Evolutionary conservation across 2,888 invertebrate genomes (phyloP).

Genomic region (Epistrophella euchroma): DNA sequence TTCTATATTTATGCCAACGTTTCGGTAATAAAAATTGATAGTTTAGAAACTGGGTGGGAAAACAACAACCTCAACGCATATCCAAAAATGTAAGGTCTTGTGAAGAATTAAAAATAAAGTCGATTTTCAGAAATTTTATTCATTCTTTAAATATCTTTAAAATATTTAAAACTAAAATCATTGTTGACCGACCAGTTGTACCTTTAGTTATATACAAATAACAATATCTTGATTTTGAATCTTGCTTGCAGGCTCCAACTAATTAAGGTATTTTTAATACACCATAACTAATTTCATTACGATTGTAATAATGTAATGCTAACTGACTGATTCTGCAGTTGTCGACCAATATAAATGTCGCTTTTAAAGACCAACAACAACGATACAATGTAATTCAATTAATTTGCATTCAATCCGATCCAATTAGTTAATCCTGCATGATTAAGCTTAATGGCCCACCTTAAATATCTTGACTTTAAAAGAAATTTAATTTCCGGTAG

Average conservation of each 20-base stretch:
- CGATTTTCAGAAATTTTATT: too few species aligned
- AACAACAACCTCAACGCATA: too few species aligned
- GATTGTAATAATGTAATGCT: conserved; percentile 27
- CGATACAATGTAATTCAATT: conserved; percentile 12
- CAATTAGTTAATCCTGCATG: conserved; percentile 44
- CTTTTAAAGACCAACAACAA: conserved; percentile 10
- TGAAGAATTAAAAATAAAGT: too few species aligned
- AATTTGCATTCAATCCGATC: conserved; percentile 30
- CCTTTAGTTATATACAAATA: too few species aligned
- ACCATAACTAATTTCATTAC: conserved; percentile 28
- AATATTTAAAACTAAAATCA: too few species aligned
- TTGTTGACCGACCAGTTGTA: too few species aligned
- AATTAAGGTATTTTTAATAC: conserved; percentile 40
- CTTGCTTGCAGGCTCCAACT: neutral
- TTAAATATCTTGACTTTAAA: conserved; percentile 14
- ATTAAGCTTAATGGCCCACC: conserved; percentile 57
- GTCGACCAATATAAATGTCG: conserved; percentile 18
- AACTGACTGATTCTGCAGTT: conserved; percentile 23
- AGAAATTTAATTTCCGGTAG: conserved; percentile 34
- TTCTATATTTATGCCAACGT: too few species aligned
- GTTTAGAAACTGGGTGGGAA: too few species aligned
- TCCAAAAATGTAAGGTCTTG: too few species aligned
- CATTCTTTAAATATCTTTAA: too few species aligned
- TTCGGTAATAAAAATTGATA: too few species aligned
- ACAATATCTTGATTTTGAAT: too few species aligned